Base-by-base conservation (phyloP, 2,888 invertebrate genomes). In the Psococerastis gibbosa region DNA sequence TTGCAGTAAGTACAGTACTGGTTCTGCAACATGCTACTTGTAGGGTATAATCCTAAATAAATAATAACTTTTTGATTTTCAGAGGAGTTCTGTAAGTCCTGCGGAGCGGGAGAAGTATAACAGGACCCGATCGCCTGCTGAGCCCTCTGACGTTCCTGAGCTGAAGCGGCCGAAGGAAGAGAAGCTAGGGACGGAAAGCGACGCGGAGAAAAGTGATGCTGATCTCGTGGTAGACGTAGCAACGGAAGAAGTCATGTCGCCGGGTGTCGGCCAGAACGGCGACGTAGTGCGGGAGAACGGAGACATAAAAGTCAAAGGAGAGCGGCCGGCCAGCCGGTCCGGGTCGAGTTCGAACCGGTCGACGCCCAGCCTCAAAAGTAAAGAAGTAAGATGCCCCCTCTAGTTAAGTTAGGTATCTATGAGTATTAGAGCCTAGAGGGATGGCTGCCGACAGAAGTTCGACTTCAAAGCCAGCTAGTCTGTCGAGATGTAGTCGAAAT, bases 161-260 rank as follows among this genome's bases (percentile, higher is more conserved):
- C 49, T 50, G 43, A 53, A 53, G 43, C 45, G 52, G 17, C 49
- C 50, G 34, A 52, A 52, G 42, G 54, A 54, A 46, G 53, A 53
- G 23, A 54, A 53, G 43, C 11, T 27, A 27, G 51, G 50, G 31
- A 38, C 17, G 54, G 65, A 65, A 42, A 65, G 64, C 54, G 69
- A 69, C 54, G 68, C 65, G 32, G 69, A 68, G 50, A 70, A 70
- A 54, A 67, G 66, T 52, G 70, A 71, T 53, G 68, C 67, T 52
- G 70, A 71, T 52, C 57, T 72, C 46, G 71, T 72, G 44, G 71
- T 72, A 27, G 72, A 72, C 58, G 71, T 64, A 44, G 68, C 67
- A 48, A 66, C 64, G 51, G 68, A 69, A 56, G 66, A 38, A 20
- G 38, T 20, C n/a, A n/a, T 38, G 20, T 38, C 38, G n/a, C 38